These are phyloP conservation scores for Dyspetes luteomarginatus DNA, from an alignment of 2,888 invertebrate species.

Conservation along the genomic window DNA sequence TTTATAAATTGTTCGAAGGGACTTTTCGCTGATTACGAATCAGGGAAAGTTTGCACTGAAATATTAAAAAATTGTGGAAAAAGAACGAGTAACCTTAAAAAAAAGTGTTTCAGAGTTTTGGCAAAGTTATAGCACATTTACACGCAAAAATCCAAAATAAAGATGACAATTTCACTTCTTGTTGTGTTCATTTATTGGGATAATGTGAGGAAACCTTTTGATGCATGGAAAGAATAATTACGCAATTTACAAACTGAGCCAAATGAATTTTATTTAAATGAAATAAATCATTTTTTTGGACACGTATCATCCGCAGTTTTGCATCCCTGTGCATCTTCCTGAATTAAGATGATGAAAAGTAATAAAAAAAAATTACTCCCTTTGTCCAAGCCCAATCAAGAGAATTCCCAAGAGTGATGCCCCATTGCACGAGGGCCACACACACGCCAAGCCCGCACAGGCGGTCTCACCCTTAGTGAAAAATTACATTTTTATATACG, in stretches of 20 bases:
- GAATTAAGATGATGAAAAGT: conserved; percentile 2
- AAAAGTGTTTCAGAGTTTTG: too few species aligned
- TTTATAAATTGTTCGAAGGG: too few species aligned
- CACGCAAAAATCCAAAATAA: too few species aligned
- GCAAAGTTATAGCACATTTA: too few species aligned
- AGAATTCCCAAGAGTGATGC: conserved; percentile 39
- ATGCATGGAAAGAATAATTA: too few species aligned
- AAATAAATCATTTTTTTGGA: not conserved
- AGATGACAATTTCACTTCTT: too few species aligned
- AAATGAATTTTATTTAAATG: not conserved
- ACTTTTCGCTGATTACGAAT: too few species aligned
- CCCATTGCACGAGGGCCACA: conserved; percentile 68
- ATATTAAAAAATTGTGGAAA: not conserved
- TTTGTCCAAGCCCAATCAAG: conserved; percentile 54
- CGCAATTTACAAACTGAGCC: conserved; percentile 1
- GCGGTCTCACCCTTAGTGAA: conserved; percentile 68
- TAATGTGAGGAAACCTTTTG: not conserved
- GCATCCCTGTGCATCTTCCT: conserved; percentile 8
- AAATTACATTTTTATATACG: conserved; percentile 78
- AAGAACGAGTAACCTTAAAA: too few species aligned
- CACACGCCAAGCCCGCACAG: conserved; percentile 73
- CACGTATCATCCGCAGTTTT: not conserved
- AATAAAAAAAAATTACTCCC: conserved; percentile 37
- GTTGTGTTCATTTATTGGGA: too few species aligned
- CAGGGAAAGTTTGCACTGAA: too few species aligned